Conservation (phyloP, 30 jellyfish, hydroid and myxozoan genomes). For the Haliclystus octoradiatus region DNA sequence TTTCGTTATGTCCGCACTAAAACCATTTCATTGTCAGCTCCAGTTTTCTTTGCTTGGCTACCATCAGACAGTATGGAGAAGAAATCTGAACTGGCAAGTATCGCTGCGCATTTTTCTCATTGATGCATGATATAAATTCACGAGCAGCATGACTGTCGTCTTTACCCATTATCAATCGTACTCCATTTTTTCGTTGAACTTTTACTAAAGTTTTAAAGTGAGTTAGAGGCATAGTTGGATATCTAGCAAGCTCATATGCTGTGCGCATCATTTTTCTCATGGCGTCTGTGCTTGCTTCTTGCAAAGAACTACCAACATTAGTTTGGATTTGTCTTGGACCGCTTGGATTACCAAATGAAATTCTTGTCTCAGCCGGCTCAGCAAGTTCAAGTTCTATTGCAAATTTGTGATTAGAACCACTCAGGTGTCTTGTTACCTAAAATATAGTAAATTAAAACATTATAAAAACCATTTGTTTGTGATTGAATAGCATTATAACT, state of each 20-base stretch:
- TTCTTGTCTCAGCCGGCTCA: background rate
- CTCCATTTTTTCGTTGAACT: conserved; percentile 23
- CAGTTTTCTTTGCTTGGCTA: conserved; percentile 24
- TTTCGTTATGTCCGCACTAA: conserved; percentile 11
- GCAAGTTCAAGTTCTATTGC: background rate
- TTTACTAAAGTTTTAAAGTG: conserved; percentile 13
- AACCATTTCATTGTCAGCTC: conserved; percentile 33
- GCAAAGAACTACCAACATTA: background rate
- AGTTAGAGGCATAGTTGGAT: conserved; percentile 26
- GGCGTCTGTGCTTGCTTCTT: conserved; percentile 26
- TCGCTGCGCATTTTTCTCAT: conserved; percentile 34
- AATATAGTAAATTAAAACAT: background rate
- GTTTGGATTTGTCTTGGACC: conserved; percentile 1
- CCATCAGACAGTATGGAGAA: background rate
- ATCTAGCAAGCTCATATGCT: conserved; percentile 24
- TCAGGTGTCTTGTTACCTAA: background rate
- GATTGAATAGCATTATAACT: too few species aligned
- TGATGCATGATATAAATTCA: conserved; percentile 7
- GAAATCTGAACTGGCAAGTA: conserved; percentile 24
- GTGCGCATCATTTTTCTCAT: conserved; percentile 9
- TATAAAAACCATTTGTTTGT: too few species aligned
- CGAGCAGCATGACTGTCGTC: conserved; percentile 13
- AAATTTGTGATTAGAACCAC: background rate
- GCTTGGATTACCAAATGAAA: conserved; percentile 10
- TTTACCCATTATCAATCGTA: conserved; percentile 5